phyloP scores from a whole-genome alignment of 2,113 vertebrate genomes.

The Urocolius indicus region DNA sequence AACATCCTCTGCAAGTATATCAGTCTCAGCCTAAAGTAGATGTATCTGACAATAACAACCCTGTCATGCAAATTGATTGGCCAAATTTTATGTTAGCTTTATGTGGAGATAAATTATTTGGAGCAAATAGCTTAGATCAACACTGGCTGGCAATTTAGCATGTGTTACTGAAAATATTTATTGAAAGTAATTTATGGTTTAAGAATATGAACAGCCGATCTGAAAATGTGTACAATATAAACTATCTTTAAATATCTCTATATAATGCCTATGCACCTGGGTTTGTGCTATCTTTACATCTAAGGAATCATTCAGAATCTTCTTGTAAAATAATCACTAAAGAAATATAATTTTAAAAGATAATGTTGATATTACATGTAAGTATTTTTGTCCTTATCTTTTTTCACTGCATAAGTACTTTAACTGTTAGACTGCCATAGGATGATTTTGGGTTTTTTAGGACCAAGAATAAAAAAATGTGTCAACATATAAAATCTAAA shows the following conservation, averaged over 20 bases:
- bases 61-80: constrained; percentile 31
- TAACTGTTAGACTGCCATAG: neutral
- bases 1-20: neutral
- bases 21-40: neutral
- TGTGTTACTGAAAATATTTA: constrained; percentile 1
- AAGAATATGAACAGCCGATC: neutral
- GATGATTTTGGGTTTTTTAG: neutral
- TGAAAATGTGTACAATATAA: neutral
- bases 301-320: neutral
- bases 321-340: neutral
- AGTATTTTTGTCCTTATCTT: neutral
- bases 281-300: neutral
- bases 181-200: constrained; percentile 42
- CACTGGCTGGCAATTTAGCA: neutral
- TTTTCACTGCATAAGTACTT: neutral
- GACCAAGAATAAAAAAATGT: neutral
- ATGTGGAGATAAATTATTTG: constrained; percentile 35
- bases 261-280: neutral
- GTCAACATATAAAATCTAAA: neutral
- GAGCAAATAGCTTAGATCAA: constrained; percentile 22
- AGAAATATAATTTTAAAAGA: neutral
- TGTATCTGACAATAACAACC: neutral
- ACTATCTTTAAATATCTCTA: constrained; percentile 10
- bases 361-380: neutral
- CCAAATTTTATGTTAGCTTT: constrained; percentile 14